Conservation (phyloP, 2,888 invertebrate genomes). For the Lacanobia wlatinum region DNA sequence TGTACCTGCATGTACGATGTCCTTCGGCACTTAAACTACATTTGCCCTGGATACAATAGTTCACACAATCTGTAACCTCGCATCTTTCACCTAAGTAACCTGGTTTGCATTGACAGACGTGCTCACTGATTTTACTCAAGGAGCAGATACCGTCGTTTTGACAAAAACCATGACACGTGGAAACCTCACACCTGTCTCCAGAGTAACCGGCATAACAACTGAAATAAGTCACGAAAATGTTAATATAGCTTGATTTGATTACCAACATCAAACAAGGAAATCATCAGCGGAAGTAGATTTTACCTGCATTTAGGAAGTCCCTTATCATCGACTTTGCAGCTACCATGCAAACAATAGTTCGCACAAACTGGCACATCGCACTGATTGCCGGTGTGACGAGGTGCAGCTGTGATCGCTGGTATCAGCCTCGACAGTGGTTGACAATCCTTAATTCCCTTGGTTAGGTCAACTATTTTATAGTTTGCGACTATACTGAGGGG, state of each 20-base stretch:
- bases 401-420: constrained; percentile 45
- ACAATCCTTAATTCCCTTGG: constrained; percentile 74
- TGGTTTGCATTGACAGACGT: constrained; percentile 1
- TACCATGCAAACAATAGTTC: constrained; percentile 93
- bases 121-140: not conserved
- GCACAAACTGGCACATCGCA: constrained; percentile 92
- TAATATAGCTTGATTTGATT: not conserved
- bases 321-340: constrained; percentile 84
- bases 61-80: not conserved
- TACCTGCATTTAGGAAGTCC: constrained; percentile 85
- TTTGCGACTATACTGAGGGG: constrained; percentile 83
- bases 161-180: not conserved
- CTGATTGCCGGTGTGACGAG: constrained; percentile 92
- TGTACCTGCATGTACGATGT: not conserved
- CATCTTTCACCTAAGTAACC: not conserved
- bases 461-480: constrained; percentile 80
- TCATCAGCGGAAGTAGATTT: constrained; percentile 4
- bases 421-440: constrained; percentile 69
- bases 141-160: not conserved
- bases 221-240: not conserved
- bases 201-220: not conserved
- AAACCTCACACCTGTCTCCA: not conserved
- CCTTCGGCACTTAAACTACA: not conserved
- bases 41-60: not conserved
- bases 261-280: not conserved